Evolutionary conservation across 2,888 invertebrate species (phyloP).

Genomic region (Sesia apiformis): DNA sequence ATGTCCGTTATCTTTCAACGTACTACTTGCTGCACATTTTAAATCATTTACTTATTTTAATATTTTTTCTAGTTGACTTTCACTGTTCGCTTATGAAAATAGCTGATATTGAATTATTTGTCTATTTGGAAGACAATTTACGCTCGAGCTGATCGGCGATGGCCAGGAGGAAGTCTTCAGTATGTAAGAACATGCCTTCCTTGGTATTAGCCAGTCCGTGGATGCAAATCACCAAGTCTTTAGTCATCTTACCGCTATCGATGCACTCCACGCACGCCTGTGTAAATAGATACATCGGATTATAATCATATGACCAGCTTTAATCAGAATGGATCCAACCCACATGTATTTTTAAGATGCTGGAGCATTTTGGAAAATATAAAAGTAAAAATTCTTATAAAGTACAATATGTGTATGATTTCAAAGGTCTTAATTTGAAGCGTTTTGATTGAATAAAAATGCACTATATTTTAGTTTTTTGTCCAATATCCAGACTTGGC

Average conservation of each 20-base stretch:
- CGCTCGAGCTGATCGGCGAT: conserved; percentile 82
- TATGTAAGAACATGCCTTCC: conserved; percentile 87
- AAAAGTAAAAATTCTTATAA: too few species aligned
- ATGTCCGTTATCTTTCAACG: too few species aligned
- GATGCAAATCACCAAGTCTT: conserved; percentile 91
- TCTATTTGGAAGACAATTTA: conserved; percentile 49
- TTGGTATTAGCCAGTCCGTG: conserved; percentile 87
- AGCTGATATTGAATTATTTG: background rate
- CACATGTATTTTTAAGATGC: too few species aligned
- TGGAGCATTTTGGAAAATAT: too few species aligned
- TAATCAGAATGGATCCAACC: too few species aligned
- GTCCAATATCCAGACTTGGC: background rate
- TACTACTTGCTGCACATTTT: too few species aligned
- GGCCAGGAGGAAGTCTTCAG: conserved; percentile 89
- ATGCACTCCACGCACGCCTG: conserved; percentile 87
- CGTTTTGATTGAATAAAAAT: background rate
- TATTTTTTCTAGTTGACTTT: too few species aligned
- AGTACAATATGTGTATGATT: background rate
- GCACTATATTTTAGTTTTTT: background rate
- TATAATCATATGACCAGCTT: background rate
- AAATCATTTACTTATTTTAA: too few species aligned
- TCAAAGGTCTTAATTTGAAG: background rate
- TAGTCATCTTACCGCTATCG: conserved; percentile 89
- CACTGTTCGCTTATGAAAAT: too few species aligned
- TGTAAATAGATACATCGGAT: background rate